Conservation (phyloP, 2,797 vertebrate species). For the Nyctibius grandis region DNA sequence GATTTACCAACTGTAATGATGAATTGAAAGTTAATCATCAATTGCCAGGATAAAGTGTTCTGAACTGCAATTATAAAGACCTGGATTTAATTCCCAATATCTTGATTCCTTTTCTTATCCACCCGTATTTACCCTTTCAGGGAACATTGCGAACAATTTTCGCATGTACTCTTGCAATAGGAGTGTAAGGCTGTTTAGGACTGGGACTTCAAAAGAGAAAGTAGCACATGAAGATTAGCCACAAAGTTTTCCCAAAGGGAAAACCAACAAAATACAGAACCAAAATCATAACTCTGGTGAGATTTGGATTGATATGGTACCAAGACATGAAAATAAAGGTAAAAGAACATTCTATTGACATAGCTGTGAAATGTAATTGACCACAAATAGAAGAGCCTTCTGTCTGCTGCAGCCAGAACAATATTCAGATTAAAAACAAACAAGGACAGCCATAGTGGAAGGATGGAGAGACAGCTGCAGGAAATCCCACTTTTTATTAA, state of each 20-base stretch:
- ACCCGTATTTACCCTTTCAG: not conserved
- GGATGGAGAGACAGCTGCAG: not conserved
- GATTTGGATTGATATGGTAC: not conserved
- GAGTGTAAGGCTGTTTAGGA: not conserved
- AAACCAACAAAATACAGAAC: not conserved
- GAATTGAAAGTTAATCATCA: not conserved
- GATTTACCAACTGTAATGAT: not conserved
- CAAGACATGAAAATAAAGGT: not conserved
- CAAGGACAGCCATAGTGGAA: not conserved
- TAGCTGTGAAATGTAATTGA: not conserved
- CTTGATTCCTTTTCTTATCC: slow-evolving; percentile 15
- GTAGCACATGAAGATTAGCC: not conserved
- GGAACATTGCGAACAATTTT: not conserved
- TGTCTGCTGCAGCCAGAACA: not conserved
- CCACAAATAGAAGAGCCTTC: not conserved
- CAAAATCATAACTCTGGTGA: not conserved
- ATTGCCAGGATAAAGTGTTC: slow-evolving; percentile 4
- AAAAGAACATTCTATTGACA: not conserved
- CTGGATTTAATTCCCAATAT: slow-evolving; percentile 46
- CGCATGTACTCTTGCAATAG: not conserved
- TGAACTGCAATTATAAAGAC: slow-evolving; percentile 28
- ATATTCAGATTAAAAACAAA: not conserved
- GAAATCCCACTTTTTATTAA: not conserved
- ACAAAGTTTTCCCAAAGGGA: not conserved
- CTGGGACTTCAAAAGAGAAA: not conserved